Evolutionary conservation across 2,113 vertebrate species (phyloP).

Genomic region (Psilopogon haemacephalus): DNA sequence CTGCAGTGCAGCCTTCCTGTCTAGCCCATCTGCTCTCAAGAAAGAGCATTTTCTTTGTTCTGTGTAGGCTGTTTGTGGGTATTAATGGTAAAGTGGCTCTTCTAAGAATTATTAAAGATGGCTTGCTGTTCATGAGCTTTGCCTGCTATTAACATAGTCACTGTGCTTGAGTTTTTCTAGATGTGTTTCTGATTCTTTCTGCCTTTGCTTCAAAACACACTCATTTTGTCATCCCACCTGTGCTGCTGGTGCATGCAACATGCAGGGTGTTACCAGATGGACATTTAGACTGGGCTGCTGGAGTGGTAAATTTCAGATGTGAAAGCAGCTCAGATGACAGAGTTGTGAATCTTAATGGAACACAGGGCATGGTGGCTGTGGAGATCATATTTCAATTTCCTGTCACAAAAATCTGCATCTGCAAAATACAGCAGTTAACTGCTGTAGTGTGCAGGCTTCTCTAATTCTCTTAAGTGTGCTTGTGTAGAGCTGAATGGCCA

Average conservation of each 20-base stretch:
- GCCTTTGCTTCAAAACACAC: background rate
- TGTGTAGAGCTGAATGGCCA: background rate
- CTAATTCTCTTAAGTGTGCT: background rate
- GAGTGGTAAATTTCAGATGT: background rate
- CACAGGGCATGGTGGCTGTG: background rate
- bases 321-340: background rate
- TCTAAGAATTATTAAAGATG: slow-evolving; percentile 5
- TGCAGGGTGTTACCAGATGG: background rate
- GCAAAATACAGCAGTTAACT: background rate
- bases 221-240: background rate
- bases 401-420: background rate
- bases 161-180: background rate
- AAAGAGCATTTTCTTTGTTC: background rate
- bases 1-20: background rate
- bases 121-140: background rate
- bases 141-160: background rate
- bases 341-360: background rate
- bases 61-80: background rate
- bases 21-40: slow-evolving; percentile 28
- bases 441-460: background rate
- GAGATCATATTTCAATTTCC: slow-evolving; percentile 4
- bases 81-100: slow-evolving; percentile 34
- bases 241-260: accelerated
- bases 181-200: background rate
- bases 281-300: background rate